Evolutionary conservation across 2,888 invertebrate genomes (phyloP), one percentile per base, ranked within the genome.

Genomic region (Linnaemya vulpina): DNA sequence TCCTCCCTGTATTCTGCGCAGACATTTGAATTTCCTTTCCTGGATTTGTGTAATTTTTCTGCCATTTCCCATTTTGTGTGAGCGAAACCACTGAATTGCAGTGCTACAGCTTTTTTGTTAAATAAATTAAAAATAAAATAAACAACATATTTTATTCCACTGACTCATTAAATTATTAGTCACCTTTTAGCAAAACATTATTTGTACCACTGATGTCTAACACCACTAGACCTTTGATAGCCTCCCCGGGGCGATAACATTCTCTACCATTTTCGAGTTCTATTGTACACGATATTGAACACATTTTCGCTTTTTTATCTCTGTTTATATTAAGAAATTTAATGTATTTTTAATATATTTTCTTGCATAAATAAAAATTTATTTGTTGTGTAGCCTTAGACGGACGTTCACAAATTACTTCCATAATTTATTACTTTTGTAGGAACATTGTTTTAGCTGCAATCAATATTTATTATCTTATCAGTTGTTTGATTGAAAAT

Each of bases 11-110:
- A 88, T 62, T 88, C 83, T 49, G 87, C 87, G 38, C 83, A 82
- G 1, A 71, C 58, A 9, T 62, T 35, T 0, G 70, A 63, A 25
- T 74, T 81, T 1, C 79, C n/a, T 5, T 87, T 88, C 1, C 76
- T 9, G 1, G 84, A 84, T 13, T 87, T 74, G 17, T 86, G 86
- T 4, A 83, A 75, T 60, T 67, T 62, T 40, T 83, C 81, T 0
- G 88, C 82, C 60, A 88, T 87, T n/a, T 88, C 76, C 91, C 91
- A 91, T 76, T 89, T 87, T 7, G 88, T 88, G 25, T 77, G 77
- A 0, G 91, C 91, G 85, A 83, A 91, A 0, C 91, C 91, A 60
- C 88, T 87, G 17, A 91, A 87, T 70, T 90, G 88, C 35, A 91
- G 62, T 2, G 87, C 87, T 53, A 91, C 85, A 10, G 89, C 91